Base-by-base conservation (phyloP, 23 tunicate genomes). In the Clavelina lepadiformis region DNA sequence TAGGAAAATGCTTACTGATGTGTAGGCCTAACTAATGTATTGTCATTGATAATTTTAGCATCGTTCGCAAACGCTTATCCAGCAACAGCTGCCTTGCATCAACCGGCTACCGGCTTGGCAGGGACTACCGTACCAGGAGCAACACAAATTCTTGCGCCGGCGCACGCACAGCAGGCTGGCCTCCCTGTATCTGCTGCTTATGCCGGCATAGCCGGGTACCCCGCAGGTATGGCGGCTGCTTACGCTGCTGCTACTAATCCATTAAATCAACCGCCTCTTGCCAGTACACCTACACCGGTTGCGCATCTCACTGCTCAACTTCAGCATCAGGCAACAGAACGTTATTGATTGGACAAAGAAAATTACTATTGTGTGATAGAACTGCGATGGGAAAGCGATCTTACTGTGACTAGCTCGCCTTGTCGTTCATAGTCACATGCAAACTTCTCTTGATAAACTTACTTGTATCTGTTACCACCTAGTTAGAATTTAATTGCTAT, bases 291-390 rank as follows among this genome's bases (percentile, higher is more conserved):
- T 1, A 47, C 79, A 18, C 79, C 79, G 32, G 38, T 53, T 31
- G 71, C 87, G 23, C 87, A 80, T 21, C 69, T 82, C 53, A 74
- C 91, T 0, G 76, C 91, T 19, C 91, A 82, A 28, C 76, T 82
- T 29, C 91, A 82, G 51, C 84, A 68, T 33, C 75, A 78, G 27
- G 56, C 74, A 6, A 49, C 72, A 24, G 91, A 82, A 13, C 91
- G 81, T 3, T 66, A 31, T 46, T 66, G 35, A 66, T n/a, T n/a
- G n/a, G n/a, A n/a, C n/a, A n/a, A n/a, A n/a, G n/a, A n/a, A n/a
- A n/a, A n/a, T n/a, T n/a, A n/a, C n/a, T n/a, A n/a, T n/a, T n/a
- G n/a, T n/a, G n/a, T n/a, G n/a, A n/a, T n/a, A n/a, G n/a, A n/a
- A n/a, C n/a, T n/a, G n/a, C n/a, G n/a, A n/a, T n/a, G n/a, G n/a